Evolutionary conservation across 2,113 vertebrate species (phyloP).

Genomic region (Microtus montanus): DNA sequence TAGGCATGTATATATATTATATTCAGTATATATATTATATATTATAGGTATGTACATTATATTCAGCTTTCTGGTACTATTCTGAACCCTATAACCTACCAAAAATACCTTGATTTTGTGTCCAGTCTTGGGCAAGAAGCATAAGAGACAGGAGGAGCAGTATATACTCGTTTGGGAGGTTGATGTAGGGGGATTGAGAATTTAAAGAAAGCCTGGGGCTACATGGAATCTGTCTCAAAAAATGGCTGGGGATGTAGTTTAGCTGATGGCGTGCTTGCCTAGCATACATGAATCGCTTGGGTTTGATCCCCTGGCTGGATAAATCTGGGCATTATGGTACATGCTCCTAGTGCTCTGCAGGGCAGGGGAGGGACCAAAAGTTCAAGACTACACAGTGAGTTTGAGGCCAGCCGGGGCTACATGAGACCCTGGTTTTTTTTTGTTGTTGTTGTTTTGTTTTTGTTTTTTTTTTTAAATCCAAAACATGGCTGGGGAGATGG

Average conservation of each 20-base stretch:
- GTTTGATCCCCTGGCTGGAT: not conserved
- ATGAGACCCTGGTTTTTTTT: not conserved
- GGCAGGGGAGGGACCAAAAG: not conserved
- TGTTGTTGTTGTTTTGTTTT: too few relatives aligned
- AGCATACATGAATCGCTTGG: not conserved
- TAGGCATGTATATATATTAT: not conserved
- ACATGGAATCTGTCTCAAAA: not conserved
- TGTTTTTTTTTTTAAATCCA: not conserved
- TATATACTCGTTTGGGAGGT: not conserved
- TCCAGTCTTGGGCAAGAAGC: not conserved
- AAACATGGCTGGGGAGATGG: not conserved
- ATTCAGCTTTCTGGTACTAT: not conserved
- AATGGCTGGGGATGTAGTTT: not conserved
- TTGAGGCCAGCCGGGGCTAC: not conserved
- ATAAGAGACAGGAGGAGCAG: not conserved
- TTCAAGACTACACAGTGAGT: not conserved
- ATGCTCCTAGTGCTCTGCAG: not conserved
- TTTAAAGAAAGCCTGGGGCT: not conserved
- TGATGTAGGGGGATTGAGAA: not conserved
- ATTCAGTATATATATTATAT: not conserved
- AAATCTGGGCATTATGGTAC: not conserved
- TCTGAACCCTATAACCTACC: not conserved
- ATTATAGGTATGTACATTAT: not conserved
- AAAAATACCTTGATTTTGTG: not conserved
- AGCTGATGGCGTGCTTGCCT: not conserved